phyloP scores from a whole-genome alignment of 2,797 vertebrate genomes.

The Gila robusta region DNA sequence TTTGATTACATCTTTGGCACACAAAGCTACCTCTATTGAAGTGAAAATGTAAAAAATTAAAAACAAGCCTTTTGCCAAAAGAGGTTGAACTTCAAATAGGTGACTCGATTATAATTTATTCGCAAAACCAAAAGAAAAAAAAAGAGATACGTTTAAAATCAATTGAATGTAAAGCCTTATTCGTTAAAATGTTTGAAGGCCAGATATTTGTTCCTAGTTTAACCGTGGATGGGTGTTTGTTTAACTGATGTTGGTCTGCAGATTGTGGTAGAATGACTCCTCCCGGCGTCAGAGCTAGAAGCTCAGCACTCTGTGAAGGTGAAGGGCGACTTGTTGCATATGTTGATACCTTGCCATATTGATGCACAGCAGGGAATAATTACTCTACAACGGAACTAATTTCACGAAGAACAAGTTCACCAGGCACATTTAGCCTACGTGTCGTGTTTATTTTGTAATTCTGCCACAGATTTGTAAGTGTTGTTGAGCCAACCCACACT shows the following conservation, averaged over 20 bases:
- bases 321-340: slow-evolving; percentile 42
- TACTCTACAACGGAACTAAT: slow-evolving; percentile 12
- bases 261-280: background rate
- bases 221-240: background rate
- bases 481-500: background rate
- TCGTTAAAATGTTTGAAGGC: background rate
- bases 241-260: background rate
- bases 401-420: background rate
- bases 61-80: background rate
- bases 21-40: background rate
- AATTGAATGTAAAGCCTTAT: background rate
- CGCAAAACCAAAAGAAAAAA: background rate
- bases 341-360: background rate
- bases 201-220: background rate
- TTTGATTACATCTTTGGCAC: background rate
- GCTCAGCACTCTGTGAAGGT: slow-evolving; percentile 8
- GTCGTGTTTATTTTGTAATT: slow-evolving; percentile 22
- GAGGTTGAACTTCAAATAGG: background rate
- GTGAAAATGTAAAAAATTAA: background rate
- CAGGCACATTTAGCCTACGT: background rate
- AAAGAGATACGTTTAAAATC: background rate
- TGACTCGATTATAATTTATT: background rate
- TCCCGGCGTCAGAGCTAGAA: slow-evolving; percentile 3
- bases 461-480: slow-evolving; percentile 9
- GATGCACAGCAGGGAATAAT: background rate